Conservation (phyloP, 2,113 vertebrate genomes). For the Paramormyrops kingsleyae region DNA sequence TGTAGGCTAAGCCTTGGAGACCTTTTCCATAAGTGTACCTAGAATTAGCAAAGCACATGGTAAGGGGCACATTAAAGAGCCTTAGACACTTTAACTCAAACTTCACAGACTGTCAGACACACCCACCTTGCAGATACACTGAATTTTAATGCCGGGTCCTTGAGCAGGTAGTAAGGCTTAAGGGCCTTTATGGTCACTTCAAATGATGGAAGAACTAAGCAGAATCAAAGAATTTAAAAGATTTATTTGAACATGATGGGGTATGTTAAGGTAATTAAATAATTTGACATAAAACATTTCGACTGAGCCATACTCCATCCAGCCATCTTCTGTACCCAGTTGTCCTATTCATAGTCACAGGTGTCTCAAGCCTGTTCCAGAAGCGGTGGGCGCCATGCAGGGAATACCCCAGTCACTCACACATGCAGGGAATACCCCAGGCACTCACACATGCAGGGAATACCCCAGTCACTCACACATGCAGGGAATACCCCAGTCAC, state of each 20-base stretch:
- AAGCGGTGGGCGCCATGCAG: not conserved
- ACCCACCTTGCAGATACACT: constrained; percentile 51
- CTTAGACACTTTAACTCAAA: not conserved
- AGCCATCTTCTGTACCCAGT: not conserved
- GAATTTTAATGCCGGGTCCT: constrained; percentile 44
- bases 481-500: not conserved
- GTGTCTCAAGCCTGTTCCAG: not conserved
- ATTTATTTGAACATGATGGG: not conserved
- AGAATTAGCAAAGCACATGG: not conserved
- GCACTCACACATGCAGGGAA: not conserved
- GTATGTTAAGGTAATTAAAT: not conserved
- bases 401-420: not conserved
- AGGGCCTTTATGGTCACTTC: constrained; percentile 53
- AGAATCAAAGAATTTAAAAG: constrained; percentile 1
- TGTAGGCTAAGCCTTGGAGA: constrained; percentile 50
- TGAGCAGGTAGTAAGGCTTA: constrained; percentile 47
- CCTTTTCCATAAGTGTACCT: constrained; percentile 60
- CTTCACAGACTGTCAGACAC: not conserved
- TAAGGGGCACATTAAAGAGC: not conserved
- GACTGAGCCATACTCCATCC: not conserved
- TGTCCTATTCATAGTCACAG: not conserved
- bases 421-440: not conserved
- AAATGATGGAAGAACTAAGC: constrained; percentile 56
- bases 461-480: not conserved
- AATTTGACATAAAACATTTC: not conserved